Evolutionary conservation across 2,888 invertebrate species (phyloP).

Genomic region (Anoplius nigerrimus): DNA sequence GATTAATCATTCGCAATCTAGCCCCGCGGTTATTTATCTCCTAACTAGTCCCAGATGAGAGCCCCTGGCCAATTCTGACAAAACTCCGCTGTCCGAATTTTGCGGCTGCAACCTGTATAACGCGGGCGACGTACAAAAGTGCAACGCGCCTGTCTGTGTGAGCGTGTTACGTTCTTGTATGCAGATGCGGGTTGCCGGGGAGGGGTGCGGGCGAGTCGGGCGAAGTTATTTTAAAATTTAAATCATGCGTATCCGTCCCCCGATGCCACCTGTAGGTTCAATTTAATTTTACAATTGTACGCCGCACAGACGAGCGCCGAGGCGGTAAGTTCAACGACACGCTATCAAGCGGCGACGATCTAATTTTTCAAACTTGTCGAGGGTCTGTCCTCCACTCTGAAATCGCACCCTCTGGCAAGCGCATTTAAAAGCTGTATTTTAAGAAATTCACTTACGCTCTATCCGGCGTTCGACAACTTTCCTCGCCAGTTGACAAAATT

Average conservation of each 20-base stretch:
- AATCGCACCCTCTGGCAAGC: no score
- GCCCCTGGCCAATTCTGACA: conserved; percentile 13
- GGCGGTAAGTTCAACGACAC: conserved; percentile 3
- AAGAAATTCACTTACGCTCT: no score
- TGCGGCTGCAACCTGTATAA: conserved; percentile 20
- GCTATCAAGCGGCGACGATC: conserved; percentile 1
- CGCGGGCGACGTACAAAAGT: no score
- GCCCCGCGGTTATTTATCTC: background rate
- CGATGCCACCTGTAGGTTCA: conserved; percentile 50
- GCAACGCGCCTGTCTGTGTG: no score
- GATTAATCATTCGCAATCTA: no score
- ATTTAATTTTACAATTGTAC: conserved; percentile 39
- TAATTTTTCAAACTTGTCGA: conserved; percentile 4
- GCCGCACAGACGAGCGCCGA: conserved; percentile 10
- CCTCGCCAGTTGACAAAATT: no score
- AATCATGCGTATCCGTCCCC: conserved; percentile 40
- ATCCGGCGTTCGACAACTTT: no score
- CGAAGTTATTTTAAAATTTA: conserved; percentile 43
- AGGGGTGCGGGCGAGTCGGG: background rate
- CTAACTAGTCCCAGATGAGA: conserved; percentile 14
- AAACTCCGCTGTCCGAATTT: conserved; percentile 20
- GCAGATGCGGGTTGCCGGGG: no score
- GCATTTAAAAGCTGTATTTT: no score
- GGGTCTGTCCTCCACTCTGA: no score
- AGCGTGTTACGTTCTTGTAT: no score